These are phyloP conservation scores for Xiphorhynchus erythropygius DNA, from an alignment of 2,797 vertebrate genomes.

Conservation along the genomic window DNA sequence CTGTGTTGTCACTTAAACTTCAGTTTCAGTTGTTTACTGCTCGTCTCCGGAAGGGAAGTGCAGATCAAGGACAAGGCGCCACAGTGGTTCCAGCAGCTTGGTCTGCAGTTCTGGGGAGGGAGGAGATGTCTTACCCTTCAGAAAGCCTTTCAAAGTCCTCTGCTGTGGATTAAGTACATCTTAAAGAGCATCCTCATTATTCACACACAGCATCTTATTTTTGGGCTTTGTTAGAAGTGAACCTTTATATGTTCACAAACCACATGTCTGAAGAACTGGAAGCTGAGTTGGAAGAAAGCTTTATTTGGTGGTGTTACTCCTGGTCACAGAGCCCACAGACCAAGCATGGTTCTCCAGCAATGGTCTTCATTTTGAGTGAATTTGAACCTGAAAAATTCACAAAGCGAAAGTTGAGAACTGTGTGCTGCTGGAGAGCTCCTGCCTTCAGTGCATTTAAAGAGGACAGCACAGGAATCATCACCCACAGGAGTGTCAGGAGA, in stretches of 20 bases:
- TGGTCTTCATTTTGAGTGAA: fast-evolving
- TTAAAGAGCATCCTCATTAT: background rate
- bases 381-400: background rate
- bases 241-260: background rate
- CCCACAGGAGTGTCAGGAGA: background rate
- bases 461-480: background rate
- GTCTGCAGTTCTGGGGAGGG: background rate
- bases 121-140: background rate
- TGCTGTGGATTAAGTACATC: background rate
- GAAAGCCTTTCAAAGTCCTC: background rate
- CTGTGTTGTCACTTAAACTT: background rate
- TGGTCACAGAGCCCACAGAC: background rate
- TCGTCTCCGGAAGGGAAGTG: background rate
- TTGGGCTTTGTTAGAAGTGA: background rate
- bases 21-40: constrained; percentile 2
- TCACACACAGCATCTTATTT: background rate
- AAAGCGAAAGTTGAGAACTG: background rate
- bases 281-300: background rate
- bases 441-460: background rate
- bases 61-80: background rate
- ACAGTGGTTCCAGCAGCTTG: background rate
- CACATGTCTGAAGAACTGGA: background rate
- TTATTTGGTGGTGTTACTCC: background rate
- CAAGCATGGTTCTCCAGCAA: background rate
- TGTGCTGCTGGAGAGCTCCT: background rate